These are phyloP conservation scores for Mesembrinibis cayennensis DNA, from an alignment of 2,113 vertebrate species.

Conservation along the genomic window DNA sequence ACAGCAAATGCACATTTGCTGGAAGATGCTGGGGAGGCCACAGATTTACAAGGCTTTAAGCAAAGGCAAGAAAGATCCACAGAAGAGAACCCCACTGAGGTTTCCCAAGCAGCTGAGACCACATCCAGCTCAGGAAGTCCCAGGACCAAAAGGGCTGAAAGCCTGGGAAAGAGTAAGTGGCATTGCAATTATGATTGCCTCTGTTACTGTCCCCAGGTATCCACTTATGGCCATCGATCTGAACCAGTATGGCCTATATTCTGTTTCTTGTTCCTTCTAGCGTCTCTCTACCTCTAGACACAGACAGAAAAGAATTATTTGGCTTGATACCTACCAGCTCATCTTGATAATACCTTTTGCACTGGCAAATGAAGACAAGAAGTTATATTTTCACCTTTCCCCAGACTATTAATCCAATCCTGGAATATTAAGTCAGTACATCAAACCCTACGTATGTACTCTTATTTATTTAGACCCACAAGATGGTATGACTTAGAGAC, in stretches of 20 bases:
- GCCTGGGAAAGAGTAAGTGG: not conserved
- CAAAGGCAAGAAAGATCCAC: not conserved
- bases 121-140: not conserved
- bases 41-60: not conserved
- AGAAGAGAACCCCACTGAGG: not conserved
- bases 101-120: not conserved
- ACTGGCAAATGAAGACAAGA: not conserved
- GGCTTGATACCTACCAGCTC: not conserved
- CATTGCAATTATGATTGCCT: not conserved
- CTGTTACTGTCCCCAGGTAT: constrained; percentile 11
- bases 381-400: not conserved
- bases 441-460: not conserved
- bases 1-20: not conserved
- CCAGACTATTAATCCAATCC: not conserved
- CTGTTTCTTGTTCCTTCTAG: not conserved
- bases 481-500: not conserved
- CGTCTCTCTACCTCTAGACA: not conserved
- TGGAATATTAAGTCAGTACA: not conserved
- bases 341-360: not conserved
- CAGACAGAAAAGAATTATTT: not conserved
- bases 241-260: not conserved
- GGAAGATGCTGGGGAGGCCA: not conserved
- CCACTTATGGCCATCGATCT: not conserved
- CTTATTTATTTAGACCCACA: not conserved
- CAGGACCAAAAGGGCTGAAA: not conserved